Percentiles rank a stretch among this genome's conserved stretches.
Conservation (phyloP, 2,888 invertebrate genomes). For the Brachyopa scutellaris region DNA sequence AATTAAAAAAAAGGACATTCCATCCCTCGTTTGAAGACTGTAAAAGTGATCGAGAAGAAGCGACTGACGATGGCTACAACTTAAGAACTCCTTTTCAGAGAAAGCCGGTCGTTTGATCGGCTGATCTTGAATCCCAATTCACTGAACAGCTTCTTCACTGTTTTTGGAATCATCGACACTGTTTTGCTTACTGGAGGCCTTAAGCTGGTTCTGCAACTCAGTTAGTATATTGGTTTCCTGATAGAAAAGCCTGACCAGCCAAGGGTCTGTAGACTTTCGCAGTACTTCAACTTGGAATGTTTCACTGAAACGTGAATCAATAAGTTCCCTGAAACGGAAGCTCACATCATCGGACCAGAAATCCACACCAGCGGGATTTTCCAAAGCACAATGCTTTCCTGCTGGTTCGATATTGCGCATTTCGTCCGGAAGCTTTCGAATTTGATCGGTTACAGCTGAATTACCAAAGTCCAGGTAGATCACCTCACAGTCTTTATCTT, state of each 20-base stretch:
- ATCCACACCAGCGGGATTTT: slow-evolving; percentile 80
- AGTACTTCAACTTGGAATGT: slow-evolving; percentile 79
- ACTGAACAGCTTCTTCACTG: slow-evolving; percentile 33
- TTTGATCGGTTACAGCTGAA: slow-evolving; percentile 83
- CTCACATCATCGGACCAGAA: slow-evolving; percentile 86
- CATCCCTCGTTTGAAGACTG: slow-evolving; percentile 46
- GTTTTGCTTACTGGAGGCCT: slow-evolving; percentile 38
- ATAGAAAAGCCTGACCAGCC: slow-evolving; percentile 78
- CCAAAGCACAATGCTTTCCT: slow-evolving; percentile 85
- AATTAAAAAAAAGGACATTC: slow-evolving; percentile 32
- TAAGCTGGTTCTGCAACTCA: slow-evolving; percentile 75
- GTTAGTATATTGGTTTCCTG: slow-evolving; percentile 78
- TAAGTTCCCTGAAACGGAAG: slow-evolving; percentile 85
- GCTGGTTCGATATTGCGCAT: slow-evolving; percentile 83
- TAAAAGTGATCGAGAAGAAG: slow-evolving; percentile 59
- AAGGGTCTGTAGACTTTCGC: slow-evolving; percentile 63
- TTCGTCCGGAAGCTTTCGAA: slow-evolving; percentile 85
- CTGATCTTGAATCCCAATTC: slow-evolving; percentile 14
- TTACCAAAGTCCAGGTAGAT: slow-evolving; percentile 89
- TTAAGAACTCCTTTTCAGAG: slow-evolving; percentile 17
- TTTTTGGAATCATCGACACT: slow-evolving; percentile 40
- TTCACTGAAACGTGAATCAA: slow-evolving; percentile 85
- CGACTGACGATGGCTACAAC: slow-evolving; percentile 43
- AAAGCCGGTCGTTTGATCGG: not conserved
- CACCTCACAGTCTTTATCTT: slow-evolving; percentile 88